phyloP scores from a whole-genome alignment of 2,888 invertebrate species.

The Ennomos fuscantarius region DNA sequence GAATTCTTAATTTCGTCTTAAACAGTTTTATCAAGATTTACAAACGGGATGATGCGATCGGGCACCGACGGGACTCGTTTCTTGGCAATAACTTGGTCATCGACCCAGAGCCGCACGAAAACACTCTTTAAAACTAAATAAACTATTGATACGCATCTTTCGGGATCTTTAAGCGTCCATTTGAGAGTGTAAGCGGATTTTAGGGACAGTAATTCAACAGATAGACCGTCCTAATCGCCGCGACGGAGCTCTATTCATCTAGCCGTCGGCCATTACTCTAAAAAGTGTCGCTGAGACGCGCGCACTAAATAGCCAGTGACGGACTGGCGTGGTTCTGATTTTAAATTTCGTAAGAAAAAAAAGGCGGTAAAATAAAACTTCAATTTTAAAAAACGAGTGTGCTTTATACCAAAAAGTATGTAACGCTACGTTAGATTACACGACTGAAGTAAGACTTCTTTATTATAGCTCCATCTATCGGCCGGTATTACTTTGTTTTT shows the following conservation, averaged over 20 bases:
- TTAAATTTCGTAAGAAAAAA: slow-evolving; percentile 72
- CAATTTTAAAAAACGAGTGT: too few species aligned
- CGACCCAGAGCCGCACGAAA: slow-evolving; percentile 59
- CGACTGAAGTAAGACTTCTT: too few species aligned
- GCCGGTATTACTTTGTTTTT: too few species aligned
- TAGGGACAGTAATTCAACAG: slow-evolving; percentile 47
- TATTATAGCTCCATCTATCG: too few species aligned
- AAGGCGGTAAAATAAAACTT: slow-evolving; percentile 43
- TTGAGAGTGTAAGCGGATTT: not conserved
- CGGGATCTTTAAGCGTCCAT: slow-evolving; percentile 46
- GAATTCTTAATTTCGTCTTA: slow-evolving; percentile 59
- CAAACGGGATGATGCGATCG: slow-evolving; percentile 55
- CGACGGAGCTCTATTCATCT: slow-evolving; percentile 63
- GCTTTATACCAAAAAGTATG: too few species aligned
- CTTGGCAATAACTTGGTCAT: slow-evolving; percentile 80
- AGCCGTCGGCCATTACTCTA: slow-evolving; percentile 45
- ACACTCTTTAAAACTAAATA: slow-evolving; percentile 41
- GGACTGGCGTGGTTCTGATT: slow-evolving; percentile 73
- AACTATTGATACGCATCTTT: slow-evolving; percentile 48
- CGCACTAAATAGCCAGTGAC: slow-evolving; percentile 68
- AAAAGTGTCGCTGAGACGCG: slow-evolving; percentile 66
- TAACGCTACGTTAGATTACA: too few species aligned
- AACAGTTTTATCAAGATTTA: slow-evolving; percentile 68
- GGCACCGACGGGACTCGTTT: slow-evolving; percentile 66
- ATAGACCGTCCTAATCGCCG: slow-evolving; percentile 68